phyloP scores from a whole-genome alignment of 2,888 invertebrate genomes.

The Spialia ferax region DNA sequence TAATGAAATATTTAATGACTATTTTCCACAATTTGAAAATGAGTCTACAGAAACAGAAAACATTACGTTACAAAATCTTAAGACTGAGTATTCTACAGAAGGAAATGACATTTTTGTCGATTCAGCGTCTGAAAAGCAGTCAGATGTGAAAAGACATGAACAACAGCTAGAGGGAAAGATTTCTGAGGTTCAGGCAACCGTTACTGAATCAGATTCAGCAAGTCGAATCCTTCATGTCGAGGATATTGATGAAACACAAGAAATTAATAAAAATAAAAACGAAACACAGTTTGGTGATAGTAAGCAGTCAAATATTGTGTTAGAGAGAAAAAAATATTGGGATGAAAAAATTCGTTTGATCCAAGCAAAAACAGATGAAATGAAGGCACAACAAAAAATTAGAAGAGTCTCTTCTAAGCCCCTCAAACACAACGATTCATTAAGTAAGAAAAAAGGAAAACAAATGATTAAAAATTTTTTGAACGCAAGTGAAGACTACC shows the following conservation, averaged over 20 bases:
- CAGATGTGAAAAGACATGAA: conserved; percentile 84
- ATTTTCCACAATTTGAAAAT: conserved; percentile 66
- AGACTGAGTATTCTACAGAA: conserved; percentile 55
- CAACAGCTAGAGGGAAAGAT: conserved; percentile 74
- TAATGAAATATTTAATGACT: conserved; percentile 72
- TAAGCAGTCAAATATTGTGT: conserved; percentile 68
- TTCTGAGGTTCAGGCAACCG: conserved; percentile 85
- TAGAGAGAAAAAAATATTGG: conserved; percentile 82
- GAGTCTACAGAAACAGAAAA: conserved; percentile 52
- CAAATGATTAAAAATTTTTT: conserved; percentile 74
- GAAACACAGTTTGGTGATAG: conserved; percentile 66
- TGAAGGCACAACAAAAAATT: conserved; percentile 63
- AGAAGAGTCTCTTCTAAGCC: conserved; percentile 65
- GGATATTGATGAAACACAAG: conserved; percentile 44
- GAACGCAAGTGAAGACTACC: conserved; percentile 56
- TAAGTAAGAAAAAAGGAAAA: conserved; percentile 76
- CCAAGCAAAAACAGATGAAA: conserved; percentile 73
- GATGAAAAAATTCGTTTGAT: conserved; percentile 79
- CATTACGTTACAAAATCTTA: conserved; percentile 48
- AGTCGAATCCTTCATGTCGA: conserved; percentile 76
- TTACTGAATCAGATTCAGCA: conserved; percentile 84
- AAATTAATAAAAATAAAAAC: conserved; percentile 47
- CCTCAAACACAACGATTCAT: conserved; percentile 73
- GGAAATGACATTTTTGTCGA: conserved; percentile 67
- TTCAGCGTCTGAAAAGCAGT: conserved; percentile 78